Evolutionary conservation across 1,140 invertebrate species (phyloP).

Genomic region (Gryon sp.): DNA sequence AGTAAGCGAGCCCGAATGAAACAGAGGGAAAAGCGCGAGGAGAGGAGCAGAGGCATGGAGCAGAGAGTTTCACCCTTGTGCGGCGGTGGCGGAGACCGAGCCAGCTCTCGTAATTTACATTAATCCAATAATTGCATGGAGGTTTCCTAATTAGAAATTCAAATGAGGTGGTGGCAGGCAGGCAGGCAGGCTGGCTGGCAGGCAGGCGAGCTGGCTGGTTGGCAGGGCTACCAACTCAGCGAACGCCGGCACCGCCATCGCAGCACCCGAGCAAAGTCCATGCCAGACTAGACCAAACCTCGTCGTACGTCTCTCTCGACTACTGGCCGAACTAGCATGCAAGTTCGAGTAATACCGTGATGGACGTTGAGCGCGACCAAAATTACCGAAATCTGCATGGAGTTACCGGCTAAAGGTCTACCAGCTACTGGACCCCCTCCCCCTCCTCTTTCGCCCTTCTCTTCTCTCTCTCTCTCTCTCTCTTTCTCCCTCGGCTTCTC

Average conservation of each 20-base stretch:
- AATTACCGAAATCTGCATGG: conserved; percentile 76
- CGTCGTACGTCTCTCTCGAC: conserved; percentile 57
- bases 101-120: conserved; percentile 93
- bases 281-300: conserved; percentile 59
- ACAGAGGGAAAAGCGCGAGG: conserved; percentile 50
- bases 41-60: conserved; percentile 58
- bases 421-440: conserved; percentile 12
- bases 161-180: conserved; percentile 89
- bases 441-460: too few relatives aligned
- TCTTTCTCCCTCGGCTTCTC: too few relatives aligned
- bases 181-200: conserved; percentile 70
- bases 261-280: conserved; percentile 75
- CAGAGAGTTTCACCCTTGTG: conserved; percentile 74
- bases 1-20: conserved; percentile 62
- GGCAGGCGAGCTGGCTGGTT: conserved; percentile 68
- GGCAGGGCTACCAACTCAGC: conserved; percentile 79
- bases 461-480: too few relatives aligned
- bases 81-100: conserved; percentile 81
- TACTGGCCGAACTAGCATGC: conserved; percentile 64
- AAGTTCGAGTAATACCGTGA: conserved; percentile 72
- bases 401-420: conserved; percentile 54
- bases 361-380: conserved; percentile 71
- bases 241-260: conserved; percentile 72
- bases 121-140: conserved; percentile 96
- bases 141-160: conserved; percentile 95